Evolutionary conservation across 2,797 vertebrate genomes (phyloP), one percentile per base, ranked within the genome.

Genomic region (Fringilla coelebs): DNA sequence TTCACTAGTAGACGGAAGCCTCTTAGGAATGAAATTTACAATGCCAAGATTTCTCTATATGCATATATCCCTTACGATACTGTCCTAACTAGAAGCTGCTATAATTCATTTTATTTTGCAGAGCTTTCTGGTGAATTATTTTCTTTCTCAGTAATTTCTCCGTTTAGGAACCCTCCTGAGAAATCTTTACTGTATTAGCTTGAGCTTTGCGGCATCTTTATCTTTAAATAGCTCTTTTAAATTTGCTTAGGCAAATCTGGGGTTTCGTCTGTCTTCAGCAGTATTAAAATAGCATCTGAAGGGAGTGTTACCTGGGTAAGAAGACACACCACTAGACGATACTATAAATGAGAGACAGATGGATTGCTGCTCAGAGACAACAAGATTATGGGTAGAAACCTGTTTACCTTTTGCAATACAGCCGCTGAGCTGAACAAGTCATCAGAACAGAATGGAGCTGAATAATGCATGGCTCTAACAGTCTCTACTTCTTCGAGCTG

Each of bases 141-240:
- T 93, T 67, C 81, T 62, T 93, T 94, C 61, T 55, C 91, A 86
- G 84, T 93, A 94, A 95, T 92, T 96, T 96, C 74, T 72, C 71
- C 28, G 0, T 85, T 95, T 95, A 73, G 66, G 81, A 76, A 68
- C 45, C 32, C 81, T 87, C 71, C 66, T 73, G 84, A 95, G 84
- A 89, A 89, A 93, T 70, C 80, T 96, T 96, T 76, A 58, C 49
- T 70, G 79, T 82, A 95, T 90, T 92, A 96, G 80, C 81, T 85
- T 93, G 89, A 85, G 57, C 86, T 97, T 97, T 94, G 83, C 78
- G 74, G 78, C 85, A 80, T 96, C 66, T 93, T 96, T 85, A 65
- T 83, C 93, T 94, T 73, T 95, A 95, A 96, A 95, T 87, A 76
- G 67, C 86, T 85, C 72, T 94, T 85, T 92, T 68, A 94, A 90